A percentile compares a stretch with the other conserved stretches of the same genome.
These are phyloP conservation scores for Scophthalmus maximus DNA, from an alignment of 2,113 vertebrate genomes.

Conservation along the genomic window DNA sequence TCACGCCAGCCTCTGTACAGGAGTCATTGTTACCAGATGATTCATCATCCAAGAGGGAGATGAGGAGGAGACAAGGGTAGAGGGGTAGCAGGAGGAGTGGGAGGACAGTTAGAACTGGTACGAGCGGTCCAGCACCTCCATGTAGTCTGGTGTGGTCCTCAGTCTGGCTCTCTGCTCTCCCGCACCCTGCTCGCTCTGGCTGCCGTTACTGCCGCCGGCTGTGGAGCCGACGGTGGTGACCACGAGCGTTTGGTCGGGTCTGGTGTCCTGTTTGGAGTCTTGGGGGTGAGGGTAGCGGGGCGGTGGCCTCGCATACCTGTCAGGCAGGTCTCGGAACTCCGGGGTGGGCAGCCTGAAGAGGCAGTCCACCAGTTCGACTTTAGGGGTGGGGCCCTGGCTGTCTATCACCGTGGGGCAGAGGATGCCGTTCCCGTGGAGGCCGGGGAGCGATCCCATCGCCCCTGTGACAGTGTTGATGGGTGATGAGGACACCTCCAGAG, in stretches of 20 bases:
- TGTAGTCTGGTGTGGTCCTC: slow-evolving; percentile 97
- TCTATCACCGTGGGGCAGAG: slow-evolving; percentile 89
- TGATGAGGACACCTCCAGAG: slow-evolving; percentile 86
- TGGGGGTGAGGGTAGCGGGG: slow-evolving; percentile 93
- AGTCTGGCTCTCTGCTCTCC: slow-evolving; percentile 92
- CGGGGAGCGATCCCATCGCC: slow-evolving; percentile 79
- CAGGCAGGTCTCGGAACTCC: slow-evolving; percentile 92
- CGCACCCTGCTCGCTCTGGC: slow-evolving; percentile 88
- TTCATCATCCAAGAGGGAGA: slow-evolving; percentile 67
- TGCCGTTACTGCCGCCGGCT: slow-evolving; percentile 85
- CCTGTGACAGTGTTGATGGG: slow-evolving; percentile 90
- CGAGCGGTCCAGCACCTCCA: slow-evolving; percentile 96
- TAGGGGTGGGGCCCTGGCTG: slow-evolving; percentile 90
- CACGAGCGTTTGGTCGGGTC: slow-evolving; percentile 87
- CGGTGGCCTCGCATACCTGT: slow-evolving; percentile 85
- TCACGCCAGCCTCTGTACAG: slow-evolving; percentile 67
- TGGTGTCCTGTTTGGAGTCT: slow-evolving; percentile 84
- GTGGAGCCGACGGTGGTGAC: slow-evolving; percentile 84
- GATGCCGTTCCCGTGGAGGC: slow-evolving; percentile 89
- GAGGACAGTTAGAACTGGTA: slow-evolving; percentile 90
- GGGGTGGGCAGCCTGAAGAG: slow-evolving; percentile 90
- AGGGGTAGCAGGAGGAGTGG: slow-evolving; percentile 29
- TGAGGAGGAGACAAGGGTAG: slow-evolving; percentile 61
- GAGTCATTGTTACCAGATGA: slow-evolving; percentile 72
- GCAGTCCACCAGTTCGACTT: slow-evolving; percentile 93